Percentiles rank a stretch among this genome's conserved stretches.
Evolutionary conservation across 2,888 invertebrate genomes (phyloP).

Genomic region (Drosophila lutescens): DNA sequence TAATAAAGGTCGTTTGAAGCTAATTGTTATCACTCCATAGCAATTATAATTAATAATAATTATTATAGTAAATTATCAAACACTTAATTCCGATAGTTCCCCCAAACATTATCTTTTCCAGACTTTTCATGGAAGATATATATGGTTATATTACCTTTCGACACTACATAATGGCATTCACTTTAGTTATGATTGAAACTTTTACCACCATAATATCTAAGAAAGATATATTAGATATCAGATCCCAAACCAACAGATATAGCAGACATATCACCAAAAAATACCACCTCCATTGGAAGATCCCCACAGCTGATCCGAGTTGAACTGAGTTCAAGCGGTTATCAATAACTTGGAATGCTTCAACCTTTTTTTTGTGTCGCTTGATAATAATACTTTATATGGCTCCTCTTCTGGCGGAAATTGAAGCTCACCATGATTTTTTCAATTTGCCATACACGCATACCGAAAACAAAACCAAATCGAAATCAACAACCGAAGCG

Average conservation of each 20-base stretch:
- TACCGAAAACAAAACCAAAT: conserved; percentile 4
- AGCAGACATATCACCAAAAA: background rate
- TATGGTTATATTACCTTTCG: too few species aligned
- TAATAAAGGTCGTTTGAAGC: background rate
- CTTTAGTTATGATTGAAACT: too few species aligned
- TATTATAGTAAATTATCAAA: too few species aligned
- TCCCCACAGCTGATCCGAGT: conserved; percentile 12
- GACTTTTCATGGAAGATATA: too few species aligned
- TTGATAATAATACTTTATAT: conserved; percentile 32
- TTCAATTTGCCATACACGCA: conserved; percentile 18
- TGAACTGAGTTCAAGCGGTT: conserved; percentile 17
- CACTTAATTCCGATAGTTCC: background rate
- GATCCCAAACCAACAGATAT: too few species aligned
- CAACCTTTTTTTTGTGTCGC: conserved; percentile 1
- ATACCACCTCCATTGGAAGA: background rate
- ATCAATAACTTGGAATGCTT: conserved; percentile 16
- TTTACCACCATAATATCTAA: background rate
- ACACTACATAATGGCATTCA: too few species aligned
- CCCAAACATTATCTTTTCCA: too few species aligned
- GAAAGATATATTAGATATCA: background rate
- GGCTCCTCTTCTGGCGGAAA: conserved; percentile 49
- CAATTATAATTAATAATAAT: too few species aligned
- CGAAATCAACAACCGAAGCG: conserved; percentile 23
- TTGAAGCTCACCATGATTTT: conserved; percentile 69
- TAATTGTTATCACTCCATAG: background rate